phyloP scores from a whole-genome alignment of 2,113 vertebrate genomes.

The Larimichthys crocea region DNA sequence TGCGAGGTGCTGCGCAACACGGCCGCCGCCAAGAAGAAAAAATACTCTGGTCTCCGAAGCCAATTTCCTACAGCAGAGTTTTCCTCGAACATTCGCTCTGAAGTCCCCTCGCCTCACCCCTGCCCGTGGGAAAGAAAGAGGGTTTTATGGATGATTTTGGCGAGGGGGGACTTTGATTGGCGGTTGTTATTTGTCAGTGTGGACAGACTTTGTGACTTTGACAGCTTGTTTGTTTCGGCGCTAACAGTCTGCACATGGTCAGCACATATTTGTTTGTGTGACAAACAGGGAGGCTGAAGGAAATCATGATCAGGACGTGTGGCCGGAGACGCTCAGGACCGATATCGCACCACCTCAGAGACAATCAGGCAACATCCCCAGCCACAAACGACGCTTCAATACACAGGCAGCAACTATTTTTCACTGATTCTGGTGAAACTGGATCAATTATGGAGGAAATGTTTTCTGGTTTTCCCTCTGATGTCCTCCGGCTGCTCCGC shows the following conservation, averaged over 20 bases:
- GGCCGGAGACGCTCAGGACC: neutral
- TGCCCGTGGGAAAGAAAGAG: neutral
- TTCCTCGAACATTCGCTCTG: conserved; percentile 28
- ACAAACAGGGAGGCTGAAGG: neutral
- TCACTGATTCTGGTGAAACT: too few relatives aligned
- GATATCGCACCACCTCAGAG: too few relatives aligned
- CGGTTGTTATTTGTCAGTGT: neutral
- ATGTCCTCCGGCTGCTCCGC: too few relatives aligned
- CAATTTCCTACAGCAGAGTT: conserved; percentile 15
- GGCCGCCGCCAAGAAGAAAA: conserved; percentile 68
- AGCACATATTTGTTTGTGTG: neutral
- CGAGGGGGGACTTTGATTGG: neutral
- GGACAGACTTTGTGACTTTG: neutral
- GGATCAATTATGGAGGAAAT: too few relatives aligned
- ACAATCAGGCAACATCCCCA: too few relatives aligned
- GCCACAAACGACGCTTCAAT: too few relatives aligned
- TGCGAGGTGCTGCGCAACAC: conserved; percentile 79
- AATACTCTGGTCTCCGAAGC: conserved; percentile 61
- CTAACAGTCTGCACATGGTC: conserved; percentile 4
- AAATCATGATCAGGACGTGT: neutral
- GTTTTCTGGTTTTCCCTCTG: too few relatives aligned
- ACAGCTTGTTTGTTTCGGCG: conserved; percentile 18
- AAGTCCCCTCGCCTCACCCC: neutral
- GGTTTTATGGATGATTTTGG: neutral
- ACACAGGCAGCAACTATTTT: too few relatives aligned